phyloP scores from a whole-genome alignment of 2,888 invertebrate species.

The Mellilla xanthometata region DNA sequence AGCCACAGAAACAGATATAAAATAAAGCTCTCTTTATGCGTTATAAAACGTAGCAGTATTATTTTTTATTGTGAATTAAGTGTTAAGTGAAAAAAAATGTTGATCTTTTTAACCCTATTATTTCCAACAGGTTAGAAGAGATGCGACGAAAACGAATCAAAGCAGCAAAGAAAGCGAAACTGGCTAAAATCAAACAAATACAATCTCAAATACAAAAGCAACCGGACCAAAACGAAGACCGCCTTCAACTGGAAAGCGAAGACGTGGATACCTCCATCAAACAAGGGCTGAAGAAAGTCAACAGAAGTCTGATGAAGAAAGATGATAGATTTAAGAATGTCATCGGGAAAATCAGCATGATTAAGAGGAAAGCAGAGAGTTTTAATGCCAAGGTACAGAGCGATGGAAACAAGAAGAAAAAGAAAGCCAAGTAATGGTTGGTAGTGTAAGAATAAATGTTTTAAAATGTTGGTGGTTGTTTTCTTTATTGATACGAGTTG shows the following conservation, averaged over 20 bases:
- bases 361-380: constrained; percentile 69
- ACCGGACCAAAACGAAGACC: constrained; percentile 37
- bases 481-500: background rate
- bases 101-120: too few species aligned
- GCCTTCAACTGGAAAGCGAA: constrained; percentile 44
- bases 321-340: constrained; percentile 73
- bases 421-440: constrained; percentile 21
- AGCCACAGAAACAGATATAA: too few species aligned
- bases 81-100: too few species aligned
- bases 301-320: constrained; percentile 71
- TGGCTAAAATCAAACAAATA: constrained; percentile 62
- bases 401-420: constrained; percentile 44
- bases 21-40: too few species aligned
- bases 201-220: constrained; percentile 51
- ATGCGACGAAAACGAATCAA: constrained; percentile 70
- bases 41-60: too few species aligned
- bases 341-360: constrained; percentile 70
- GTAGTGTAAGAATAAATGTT: background rate
- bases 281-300: constrained; percentile 62
- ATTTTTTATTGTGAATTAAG: too few species aligned
- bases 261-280: constrained; percentile 64
- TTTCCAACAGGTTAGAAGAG: constrained; percentile 60
- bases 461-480: background rate
- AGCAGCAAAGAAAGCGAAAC: constrained; percentile 67
- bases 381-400: constrained; percentile 35